Evolutionary conservation across 2,797 vertebrate species (phyloP), one percentile per base, ranked within the genome.

Genomic region (Muscicapa comitata): DNA sequence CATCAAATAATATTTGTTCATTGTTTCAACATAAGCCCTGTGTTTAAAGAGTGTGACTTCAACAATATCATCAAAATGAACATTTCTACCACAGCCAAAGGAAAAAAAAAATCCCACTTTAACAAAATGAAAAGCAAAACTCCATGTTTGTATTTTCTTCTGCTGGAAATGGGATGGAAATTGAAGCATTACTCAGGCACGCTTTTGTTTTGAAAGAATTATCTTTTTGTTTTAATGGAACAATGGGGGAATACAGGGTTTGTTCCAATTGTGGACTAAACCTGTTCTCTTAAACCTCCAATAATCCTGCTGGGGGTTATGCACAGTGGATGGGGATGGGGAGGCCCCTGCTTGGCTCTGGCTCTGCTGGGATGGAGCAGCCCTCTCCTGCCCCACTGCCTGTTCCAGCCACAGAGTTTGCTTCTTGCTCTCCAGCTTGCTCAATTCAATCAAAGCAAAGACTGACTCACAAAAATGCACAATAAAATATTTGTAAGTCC

Each of bases 21-120:
- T 89, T 92, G 82, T 90, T 91, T 86, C 91, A 51, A 42, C 70
- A 67, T 38, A 63, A 74, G 81, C 87, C 74, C 40, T 88, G 94
- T 94, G 87, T 93, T 94, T 94, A 80, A 92, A 93, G 82, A 95
- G 72, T 55, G 48, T 65, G 78, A 88, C 82, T 94, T 86, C 68
- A 78, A 80, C 83, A 90, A 35, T 76, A 86, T 75, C 66, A 90
- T 84, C 70, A 66, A 90, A 90, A 93, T 70, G 62, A 94, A 73
- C 43, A 26, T 54, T 90, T 78, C 92, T 42, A 75, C 62, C 29
- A 26, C 54, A 48, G 79, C 76, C 86, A 70, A 76, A 67, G 61
- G 7, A 63, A 65, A 65, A 61, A 61, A 82, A 54, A 62, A 61
- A 66, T 53, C 51, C 58, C 83, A 66, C 55, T 91, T 90, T 12